A percentile compares a stretch with the other conserved stretches of the same genome.
These are phyloP conservation scores for Littorina saxatilis DNA, from an alignment of 1,140 invertebrate species.

Conservation along the genomic window DNA sequence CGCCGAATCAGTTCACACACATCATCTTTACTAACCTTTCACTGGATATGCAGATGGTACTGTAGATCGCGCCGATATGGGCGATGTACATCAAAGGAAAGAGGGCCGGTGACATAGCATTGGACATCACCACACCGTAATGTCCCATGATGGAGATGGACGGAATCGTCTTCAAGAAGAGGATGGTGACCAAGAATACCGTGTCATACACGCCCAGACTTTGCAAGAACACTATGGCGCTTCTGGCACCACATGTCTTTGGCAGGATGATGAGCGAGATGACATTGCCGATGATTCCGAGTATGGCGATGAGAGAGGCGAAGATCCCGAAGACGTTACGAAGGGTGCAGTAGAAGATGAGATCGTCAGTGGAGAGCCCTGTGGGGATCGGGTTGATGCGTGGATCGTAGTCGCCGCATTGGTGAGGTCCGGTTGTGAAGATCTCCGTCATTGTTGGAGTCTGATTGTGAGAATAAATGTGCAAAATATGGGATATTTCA, in stretches of 20 bases:
- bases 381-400: not conserved
- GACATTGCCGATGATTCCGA: constrained; percentile 35
- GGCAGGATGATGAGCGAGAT: constrained; percentile 36
- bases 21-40: constrained; percentile 15
- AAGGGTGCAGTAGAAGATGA: constrained; percentile 36
- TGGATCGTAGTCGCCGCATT: constrained; percentile 35
- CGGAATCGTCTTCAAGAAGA: constrained; percentile 29
- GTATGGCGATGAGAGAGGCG: constrained; percentile 26
- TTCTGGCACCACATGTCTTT: constrained; percentile 31
- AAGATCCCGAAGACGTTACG: constrained; percentile 40
- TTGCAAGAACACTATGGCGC: constrained; percentile 36
- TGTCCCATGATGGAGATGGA: constrained; percentile 30
- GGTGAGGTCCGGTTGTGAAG: constrained; percentile 33
- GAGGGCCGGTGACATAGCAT: constrained; percentile 36
- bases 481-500: not conserved
- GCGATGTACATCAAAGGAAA: constrained; percentile 25
- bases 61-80: constrained; percentile 42
- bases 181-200: constrained; percentile 28
- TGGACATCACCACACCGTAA: constrained; percentile 31
- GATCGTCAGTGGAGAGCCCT: not conserved
- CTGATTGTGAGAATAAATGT: too few species aligned
- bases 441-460: constrained; percentile 30
- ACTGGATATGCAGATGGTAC: constrained; percentile 38
- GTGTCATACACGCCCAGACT: constrained; percentile 42
- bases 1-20: not conserved